These are phyloP conservation scores for Procambarus clarkii DNA, from an alignment of 1,140 invertebrate species.

Conservation along the genomic window DNA sequence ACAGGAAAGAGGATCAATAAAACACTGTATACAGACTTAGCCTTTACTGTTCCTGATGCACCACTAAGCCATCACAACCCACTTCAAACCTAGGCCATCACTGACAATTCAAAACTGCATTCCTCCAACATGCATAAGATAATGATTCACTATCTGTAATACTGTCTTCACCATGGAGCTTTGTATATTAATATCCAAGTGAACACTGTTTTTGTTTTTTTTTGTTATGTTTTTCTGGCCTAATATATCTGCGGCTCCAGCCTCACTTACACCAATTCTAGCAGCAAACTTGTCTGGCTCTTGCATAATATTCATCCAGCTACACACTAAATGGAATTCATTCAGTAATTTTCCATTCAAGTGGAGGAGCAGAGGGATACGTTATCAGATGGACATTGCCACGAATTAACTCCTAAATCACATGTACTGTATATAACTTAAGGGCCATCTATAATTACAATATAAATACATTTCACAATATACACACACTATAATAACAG, in stretches of 20 bases:
- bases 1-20: neutral
- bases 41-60: constrained; percentile 11
- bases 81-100: neutral
- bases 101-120: neutral
- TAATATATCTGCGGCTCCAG: neutral
- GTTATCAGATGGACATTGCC: constrained; percentile 2
- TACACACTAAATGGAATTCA: neutral
- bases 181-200: neutral
- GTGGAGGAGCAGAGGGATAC: constrained; percentile 2
- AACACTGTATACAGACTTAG: neutral
- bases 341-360: neutral
- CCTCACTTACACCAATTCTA: neutral
- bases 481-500: neutral
- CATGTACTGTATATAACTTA: neutral
- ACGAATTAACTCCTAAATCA: constrained; percentile 13
- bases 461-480: neutral
- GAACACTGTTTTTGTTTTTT: neutral
- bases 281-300: neutral
- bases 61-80: constrained; percentile 1
- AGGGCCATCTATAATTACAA: constrained; percentile 11
- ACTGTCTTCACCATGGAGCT: neutral
- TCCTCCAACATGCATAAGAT: neutral
- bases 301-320: neutral
- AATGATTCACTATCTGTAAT: neutral
- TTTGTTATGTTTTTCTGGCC: neutral